phyloP scores from a whole-genome alignment of 2,113 vertebrate species.

The Cricetomys ansorgei region DNA sequence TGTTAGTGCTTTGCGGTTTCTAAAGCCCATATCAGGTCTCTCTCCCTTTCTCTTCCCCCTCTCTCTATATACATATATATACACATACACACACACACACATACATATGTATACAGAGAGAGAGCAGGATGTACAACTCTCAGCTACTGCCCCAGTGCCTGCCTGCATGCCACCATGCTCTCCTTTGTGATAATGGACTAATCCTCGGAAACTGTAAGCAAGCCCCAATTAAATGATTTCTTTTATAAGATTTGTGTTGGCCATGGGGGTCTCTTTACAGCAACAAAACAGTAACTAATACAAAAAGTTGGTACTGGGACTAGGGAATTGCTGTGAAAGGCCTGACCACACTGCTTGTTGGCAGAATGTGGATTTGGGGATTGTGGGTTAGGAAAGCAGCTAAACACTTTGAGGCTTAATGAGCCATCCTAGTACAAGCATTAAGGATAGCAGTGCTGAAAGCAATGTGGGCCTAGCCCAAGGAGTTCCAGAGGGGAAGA shows the following conservation, averaged over 20 bases:
- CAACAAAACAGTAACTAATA: background rate
- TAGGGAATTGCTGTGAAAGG: background rate
- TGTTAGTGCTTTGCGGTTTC: background rate
- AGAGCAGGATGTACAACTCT: background rate
- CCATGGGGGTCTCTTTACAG: background rate
- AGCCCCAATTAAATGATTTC: background rate
- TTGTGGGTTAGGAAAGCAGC: background rate
- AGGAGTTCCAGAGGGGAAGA: background rate
- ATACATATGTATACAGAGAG: too few species aligned
- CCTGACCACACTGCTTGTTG: background rate
- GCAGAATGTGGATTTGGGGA: background rate
- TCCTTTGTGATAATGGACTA: background rate
- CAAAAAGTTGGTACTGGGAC: background rate
- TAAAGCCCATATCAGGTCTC: background rate
- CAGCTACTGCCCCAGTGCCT: background rate
- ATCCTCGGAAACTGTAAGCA: background rate
- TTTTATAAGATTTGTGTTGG: background rate
- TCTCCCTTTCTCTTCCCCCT: background rate
- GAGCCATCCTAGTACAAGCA: background rate
- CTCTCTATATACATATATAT: too few species aligned
- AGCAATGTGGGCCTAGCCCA: background rate
- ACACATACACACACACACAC: too few species aligned
- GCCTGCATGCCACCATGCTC: background rate
- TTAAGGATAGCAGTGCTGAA: background rate
- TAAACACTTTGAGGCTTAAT: background rate